These are phyloP conservation scores for Panopea generosa DNA, from an alignment of 2,888 invertebrate species.

Conservation along the genomic window DNA sequence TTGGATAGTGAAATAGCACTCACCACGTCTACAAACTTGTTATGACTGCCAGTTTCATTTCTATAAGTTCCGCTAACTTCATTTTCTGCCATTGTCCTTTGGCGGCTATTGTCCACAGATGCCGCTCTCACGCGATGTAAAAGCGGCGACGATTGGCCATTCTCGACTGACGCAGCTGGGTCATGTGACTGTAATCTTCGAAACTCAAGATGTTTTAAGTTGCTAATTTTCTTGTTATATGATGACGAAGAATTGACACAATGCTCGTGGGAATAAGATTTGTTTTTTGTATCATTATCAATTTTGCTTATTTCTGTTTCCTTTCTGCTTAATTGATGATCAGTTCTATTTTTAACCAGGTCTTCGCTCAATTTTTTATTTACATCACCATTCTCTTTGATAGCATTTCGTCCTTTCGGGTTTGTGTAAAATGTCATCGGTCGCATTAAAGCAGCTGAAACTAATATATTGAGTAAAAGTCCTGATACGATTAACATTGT, in stretches of 20 bases:
- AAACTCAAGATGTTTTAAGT: too few relatives aligned
- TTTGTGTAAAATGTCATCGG: conserved; percentile 26
- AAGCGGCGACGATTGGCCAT: background rate
- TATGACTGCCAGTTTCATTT: background rate
- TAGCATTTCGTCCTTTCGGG: background rate
- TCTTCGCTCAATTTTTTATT: too few relatives aligned
- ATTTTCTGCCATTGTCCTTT: conserved; percentile 18
- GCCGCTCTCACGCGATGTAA: background rate
- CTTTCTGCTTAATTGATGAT: too few relatives aligned
- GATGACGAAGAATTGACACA: too few relatives aligned
- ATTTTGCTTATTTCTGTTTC: too few relatives aligned
- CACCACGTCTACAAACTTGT: conserved; percentile 12
- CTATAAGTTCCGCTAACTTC: background rate
- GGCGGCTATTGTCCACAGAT: background rate
- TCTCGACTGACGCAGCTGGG: background rate
- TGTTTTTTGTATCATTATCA: too few relatives aligned
- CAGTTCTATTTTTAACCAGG: too few relatives aligned
- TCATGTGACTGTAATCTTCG: conserved; percentile 22
- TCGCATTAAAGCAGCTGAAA: conserved; percentile 28
- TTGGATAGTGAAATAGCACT: conserved; percentile 25
- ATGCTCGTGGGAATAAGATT: too few relatives aligned
- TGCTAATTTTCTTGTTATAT: too few relatives aligned
- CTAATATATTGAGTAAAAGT: conserved; percentile 16
- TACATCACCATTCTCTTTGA: too few relatives aligned
- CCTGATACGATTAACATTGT: conserved; percentile 35